Evolutionary conservation across 2,888 invertebrate genomes (phyloP).

Genomic region (Hedychridium roseum): DNA sequence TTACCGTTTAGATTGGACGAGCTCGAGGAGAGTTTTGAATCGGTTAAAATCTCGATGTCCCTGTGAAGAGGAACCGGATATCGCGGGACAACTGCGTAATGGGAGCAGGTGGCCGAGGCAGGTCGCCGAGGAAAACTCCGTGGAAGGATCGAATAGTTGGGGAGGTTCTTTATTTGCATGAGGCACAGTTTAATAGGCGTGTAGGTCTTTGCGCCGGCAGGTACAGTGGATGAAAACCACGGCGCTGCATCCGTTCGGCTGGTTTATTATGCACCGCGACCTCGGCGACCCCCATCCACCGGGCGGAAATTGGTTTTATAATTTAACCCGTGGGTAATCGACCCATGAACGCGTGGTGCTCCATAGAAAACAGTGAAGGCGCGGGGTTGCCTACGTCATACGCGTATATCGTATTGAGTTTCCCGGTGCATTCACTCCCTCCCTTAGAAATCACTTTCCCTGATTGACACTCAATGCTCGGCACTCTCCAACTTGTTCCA

Average conservation of each 20-base stretch:
- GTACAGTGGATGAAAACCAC: constrained; percentile 38
- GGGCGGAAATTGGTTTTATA: constrained; percentile 60
- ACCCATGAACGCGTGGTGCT: constrained; percentile 17
- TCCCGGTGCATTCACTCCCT: constrained; percentile 18
- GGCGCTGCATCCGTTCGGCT: constrained; percentile 50
- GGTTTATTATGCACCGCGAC: constrained; percentile 44
- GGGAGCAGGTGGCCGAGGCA: too few species aligned
- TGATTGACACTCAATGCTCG: constrained; percentile 61
- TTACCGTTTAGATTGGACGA: too few species aligned
- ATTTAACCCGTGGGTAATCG: constrained; percentile 43
- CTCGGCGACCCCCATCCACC: constrained; percentile 31
- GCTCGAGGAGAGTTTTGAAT: too few species aligned
- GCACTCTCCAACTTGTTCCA: constrained; percentile 41
- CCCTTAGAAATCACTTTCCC: constrained; percentile 61
- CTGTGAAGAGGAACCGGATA: too few species aligned
- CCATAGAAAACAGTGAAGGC: constrained; percentile 3
- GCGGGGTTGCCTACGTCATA: constrained; percentile 16
- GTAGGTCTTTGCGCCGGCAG: constrained; percentile 12
- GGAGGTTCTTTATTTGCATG: constrained; percentile 37
- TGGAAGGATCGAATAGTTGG: too few species aligned
- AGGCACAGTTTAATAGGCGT: constrained; percentile 16
- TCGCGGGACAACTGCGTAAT: too few species aligned
- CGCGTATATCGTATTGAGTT: constrained; percentile 1
- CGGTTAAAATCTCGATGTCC: too few species aligned
- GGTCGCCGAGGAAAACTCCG: too few species aligned